Evolutionary conservation across 2,113 vertebrate genomes (phyloP).

Genomic region (Engystomops pustulosus): DNA sequence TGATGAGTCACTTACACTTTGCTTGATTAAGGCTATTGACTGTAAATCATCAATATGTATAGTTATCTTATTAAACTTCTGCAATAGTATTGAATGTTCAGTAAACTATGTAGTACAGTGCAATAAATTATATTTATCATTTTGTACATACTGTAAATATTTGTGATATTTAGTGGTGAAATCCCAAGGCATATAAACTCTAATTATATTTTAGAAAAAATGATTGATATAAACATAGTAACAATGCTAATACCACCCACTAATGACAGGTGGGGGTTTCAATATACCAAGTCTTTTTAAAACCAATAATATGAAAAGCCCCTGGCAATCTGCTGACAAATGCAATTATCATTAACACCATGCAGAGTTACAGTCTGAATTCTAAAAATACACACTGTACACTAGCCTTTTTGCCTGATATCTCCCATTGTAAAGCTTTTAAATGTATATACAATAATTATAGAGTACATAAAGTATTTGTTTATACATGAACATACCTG

Average conservation of each 20-base stretch:
- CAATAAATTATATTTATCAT: background rate
- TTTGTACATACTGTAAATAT: background rate
- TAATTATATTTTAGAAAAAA: slow-evolving; percentile 36
- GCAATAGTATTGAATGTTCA: no score
- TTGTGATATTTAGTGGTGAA: background rate
- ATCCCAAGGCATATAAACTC: slow-evolving; percentile 3
- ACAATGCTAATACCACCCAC: slow-evolving; percentile 41
- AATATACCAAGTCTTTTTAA: slow-evolving; percentile 38
- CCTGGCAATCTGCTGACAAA: slow-evolving; percentile 53
- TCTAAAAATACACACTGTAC: slow-evolving; percentile 48
- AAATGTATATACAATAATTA: background rate
- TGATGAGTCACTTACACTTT: no score
- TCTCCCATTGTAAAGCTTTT: background rate
- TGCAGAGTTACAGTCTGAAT: slow-evolving; percentile 24
- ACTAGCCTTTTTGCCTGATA: background rate
- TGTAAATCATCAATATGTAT: no score
- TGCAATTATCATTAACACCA: slow-evolving; percentile 58
- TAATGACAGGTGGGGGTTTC: slow-evolving; percentile 47
- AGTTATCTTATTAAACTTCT: no score
- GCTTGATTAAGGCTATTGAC: no score
- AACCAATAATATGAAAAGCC: slow-evolving; percentile 44
- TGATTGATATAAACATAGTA: slow-evolving; percentile 14
- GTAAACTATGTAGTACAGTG: no score
- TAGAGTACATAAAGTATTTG: no score
- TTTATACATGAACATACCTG: no score